Conservation (phyloP, 2,888 invertebrate species). For the Drosophila kanekoi region DNA sequence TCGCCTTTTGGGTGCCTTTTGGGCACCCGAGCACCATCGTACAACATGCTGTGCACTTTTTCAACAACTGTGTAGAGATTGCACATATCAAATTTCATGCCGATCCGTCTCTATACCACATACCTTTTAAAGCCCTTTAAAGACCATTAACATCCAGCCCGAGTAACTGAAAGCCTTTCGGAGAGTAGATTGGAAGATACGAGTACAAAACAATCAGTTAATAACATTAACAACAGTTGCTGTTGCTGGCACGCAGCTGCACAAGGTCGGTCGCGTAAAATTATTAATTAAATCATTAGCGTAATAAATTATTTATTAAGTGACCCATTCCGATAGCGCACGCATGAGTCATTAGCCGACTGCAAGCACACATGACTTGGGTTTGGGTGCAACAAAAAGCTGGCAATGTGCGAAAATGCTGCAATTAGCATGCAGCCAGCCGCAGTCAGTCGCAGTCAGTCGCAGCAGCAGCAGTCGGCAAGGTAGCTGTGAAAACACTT, state of each 20-base stretch:
- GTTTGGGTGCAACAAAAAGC: slow-evolving; percentile 30
- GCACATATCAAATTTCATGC: slow-evolving; percentile 67
- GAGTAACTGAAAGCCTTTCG: slow-evolving; percentile 61
- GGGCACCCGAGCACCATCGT: slow-evolving; percentile 11
- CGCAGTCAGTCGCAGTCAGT: slow-evolving; percentile 15
- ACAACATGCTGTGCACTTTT: slow-evolving; percentile 71
- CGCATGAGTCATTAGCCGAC: slow-evolving; percentile 62
- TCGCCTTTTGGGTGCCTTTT: slow-evolving; percentile 30
- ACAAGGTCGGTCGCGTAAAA: slow-evolving; percentile 55
- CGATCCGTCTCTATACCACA: slow-evolving; percentile 55
- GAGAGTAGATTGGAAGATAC: slow-evolving; percentile 56
- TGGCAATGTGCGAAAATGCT: slow-evolving; percentile 74
- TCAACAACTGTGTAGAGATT: slow-evolving; percentile 58
- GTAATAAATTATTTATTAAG: slow-evolving; percentile 67
- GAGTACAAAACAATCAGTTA: slow-evolving; percentile 36
- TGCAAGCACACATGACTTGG: not conserved
- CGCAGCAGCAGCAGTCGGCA: slow-evolving; percentile 20
- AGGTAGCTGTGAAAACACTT: slow-evolving; percentile 74
- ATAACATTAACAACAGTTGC: slow-evolving; percentile 36
- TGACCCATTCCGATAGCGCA: slow-evolving; percentile 39
- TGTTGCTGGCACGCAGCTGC: slow-evolving; percentile 23
- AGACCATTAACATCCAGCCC: slow-evolving; percentile 64
- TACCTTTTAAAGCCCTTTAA: slow-evolving; percentile 73
- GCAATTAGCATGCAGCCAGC: slow-evolving; percentile 70
- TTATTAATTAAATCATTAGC: slow-evolving; percentile 75